These are phyloP conservation scores for Ptilonorhynchus violaceus DNA, from an alignment of 2,113 vertebrate genomes.

Conservation along the genomic window DNA sequence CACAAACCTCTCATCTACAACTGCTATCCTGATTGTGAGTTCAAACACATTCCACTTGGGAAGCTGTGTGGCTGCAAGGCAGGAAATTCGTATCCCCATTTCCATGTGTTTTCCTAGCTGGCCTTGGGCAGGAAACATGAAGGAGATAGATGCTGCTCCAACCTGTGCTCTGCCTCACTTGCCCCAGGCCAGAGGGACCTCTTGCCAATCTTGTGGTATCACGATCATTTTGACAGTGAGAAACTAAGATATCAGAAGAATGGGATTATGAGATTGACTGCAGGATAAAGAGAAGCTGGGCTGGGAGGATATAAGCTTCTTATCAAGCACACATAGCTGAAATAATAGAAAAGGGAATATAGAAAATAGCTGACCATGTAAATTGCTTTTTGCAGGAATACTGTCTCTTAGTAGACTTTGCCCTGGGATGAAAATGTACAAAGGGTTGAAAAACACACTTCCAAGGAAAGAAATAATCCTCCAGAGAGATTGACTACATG, in stretches of 20 bases:
- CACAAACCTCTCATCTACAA: not conserved
- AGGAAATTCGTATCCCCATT: not conserved
- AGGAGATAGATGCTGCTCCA: not conserved
- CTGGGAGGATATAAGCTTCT: conserved; percentile 54
- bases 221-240: not conserved
- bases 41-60: not conserved
- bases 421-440: not conserved
- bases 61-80: not conserved
- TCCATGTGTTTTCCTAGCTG: not conserved
- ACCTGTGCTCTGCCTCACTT: not conserved
- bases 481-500: not conserved
- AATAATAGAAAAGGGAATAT: conserved; percentile 43
- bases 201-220: not conserved
- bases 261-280: conserved; percentile 44
- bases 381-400: conserved; percentile 48
- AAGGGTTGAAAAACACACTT: not conserved
- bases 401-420: conserved; percentile 1
- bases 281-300: conserved; percentile 42
- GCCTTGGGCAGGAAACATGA: not conserved
- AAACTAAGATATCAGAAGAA: conserved; percentile 10
- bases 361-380: conserved; percentile 36
- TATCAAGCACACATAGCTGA: conserved; percentile 24
- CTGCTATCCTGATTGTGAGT: not conserved
- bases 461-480: not conserved
- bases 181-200: not conserved